Conservation (phyloP, 2,888 invertebrate genomes). For the Heliconius aoede region DNA sequence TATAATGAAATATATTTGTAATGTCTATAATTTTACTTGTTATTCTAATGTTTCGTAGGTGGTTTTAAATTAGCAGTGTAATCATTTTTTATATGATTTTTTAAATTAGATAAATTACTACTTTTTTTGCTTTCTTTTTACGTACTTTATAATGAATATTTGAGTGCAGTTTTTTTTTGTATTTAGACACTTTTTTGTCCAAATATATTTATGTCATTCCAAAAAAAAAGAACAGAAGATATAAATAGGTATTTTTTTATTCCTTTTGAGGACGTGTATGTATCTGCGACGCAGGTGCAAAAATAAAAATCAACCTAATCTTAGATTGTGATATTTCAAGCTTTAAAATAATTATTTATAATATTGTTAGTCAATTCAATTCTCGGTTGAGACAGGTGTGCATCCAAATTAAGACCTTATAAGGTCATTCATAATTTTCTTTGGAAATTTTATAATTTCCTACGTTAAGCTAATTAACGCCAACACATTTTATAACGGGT, state of each 20-base stretch:
- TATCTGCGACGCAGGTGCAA: neutral
- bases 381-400: conserved; percentile 39
- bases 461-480: conserved; percentile 42
- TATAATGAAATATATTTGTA: conserved; percentile 7
- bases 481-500: conserved; percentile 44
- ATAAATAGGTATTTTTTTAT: neutral
- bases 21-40: neutral
- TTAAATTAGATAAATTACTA: too few species aligned
- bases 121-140: too few species aligned
- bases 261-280: neutral
- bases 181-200: neutral
- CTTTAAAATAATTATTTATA: conserved; percentile 20
- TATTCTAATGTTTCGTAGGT: neutral
- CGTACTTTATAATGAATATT: too few species aligned
- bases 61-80: neutral
- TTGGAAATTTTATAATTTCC: conserved; percentile 38
- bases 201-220: neutral
- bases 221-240: neutral
- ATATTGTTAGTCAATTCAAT: conserved; percentile 30
- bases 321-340: conserved; percentile 1
- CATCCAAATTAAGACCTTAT: conserved; percentile 26
- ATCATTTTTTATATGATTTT: neutral
- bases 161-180: too few species aligned
- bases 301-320: neutral
- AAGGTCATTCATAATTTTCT: conserved; percentile 27